Percentiles rank a stretch among this genome's conserved stretches.
phyloP scores from a whole-genome alignment of 2,888 invertebrate species.

The Gastracanthus pulcherrimus region DNA sequence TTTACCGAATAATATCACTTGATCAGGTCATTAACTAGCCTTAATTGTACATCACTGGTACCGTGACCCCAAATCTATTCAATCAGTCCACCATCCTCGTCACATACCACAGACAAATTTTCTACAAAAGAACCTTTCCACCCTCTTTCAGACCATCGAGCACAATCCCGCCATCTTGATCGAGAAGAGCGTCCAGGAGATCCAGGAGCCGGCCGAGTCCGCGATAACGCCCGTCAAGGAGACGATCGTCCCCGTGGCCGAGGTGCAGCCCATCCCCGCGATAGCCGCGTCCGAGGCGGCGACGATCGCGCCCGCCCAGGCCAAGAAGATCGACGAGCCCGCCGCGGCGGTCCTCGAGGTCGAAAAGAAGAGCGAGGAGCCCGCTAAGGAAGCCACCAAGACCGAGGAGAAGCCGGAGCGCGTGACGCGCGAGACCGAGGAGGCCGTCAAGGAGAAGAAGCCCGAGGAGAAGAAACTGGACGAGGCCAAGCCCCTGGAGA shows the following conservation, averaged over 20 bases:
- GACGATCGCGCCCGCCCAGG: constrained; percentile 53
- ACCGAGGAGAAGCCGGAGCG: constrained; percentile 54
- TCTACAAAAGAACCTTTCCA: background rate
- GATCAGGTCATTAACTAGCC: too few species aligned
- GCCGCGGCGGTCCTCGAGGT: too few species aligned
- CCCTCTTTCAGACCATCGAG: constrained; percentile 17
- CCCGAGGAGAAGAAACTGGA: constrained; percentile 23
- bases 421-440: constrained; percentile 52
- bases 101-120: background rate
- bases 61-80: too few species aligned
- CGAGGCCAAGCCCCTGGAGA: constrained; percentile 2
- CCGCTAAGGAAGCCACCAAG: constrained; percentile 63
- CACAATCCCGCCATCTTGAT: background rate
- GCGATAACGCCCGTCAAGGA: constrained; percentile 9
- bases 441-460: constrained; percentile 40
- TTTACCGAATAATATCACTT: too few species aligned
- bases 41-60: too few species aligned
- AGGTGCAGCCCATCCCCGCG: background rate
- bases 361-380: constrained; percentile 55
- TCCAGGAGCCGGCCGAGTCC: constrained; percentile 34
- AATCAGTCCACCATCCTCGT: too few species aligned
- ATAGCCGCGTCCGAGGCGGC: constrained; percentile 26
- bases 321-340: constrained; percentile 54
- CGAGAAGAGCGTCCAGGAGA: constrained; percentile 33
- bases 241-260: background rate